These are phyloP conservation scores for Nephrotoma appendiculata DNA, from an alignment of 2,888 invertebrate species.

Conservation along the genomic window DNA sequence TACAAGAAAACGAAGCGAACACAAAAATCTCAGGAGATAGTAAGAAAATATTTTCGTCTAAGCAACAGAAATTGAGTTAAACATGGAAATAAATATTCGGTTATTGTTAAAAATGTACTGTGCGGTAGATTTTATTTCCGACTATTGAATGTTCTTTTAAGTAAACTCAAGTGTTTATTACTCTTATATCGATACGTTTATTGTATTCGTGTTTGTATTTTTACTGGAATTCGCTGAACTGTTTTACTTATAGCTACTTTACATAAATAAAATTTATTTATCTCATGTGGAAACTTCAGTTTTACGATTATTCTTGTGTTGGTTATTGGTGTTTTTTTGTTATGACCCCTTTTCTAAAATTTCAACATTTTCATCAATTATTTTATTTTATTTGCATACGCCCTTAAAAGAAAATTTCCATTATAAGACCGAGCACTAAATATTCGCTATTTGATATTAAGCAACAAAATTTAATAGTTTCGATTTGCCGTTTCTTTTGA, in stretches of 20 bases:
- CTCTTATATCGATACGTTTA: neutral
- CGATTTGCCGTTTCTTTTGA: too few species aligned
- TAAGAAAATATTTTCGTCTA: neutral
- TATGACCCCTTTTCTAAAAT: neutral
- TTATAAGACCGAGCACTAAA: too few species aligned
- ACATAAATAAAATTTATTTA: neutral
- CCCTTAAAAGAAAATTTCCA: too few species aligned
- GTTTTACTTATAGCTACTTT: neutral
- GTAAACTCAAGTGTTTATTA: neutral
- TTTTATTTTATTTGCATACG: too few species aligned
- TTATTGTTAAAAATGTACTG: neutral
- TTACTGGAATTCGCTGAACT: neutral
- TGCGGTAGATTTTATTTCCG: neutral
- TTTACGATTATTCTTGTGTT: neutral
- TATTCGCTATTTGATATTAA: too few species aligned
- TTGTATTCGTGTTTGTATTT: neutral
- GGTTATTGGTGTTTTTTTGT: neutral
- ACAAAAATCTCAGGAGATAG: neutral
- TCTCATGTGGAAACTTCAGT: neutral
- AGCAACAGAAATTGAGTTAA: neutral
- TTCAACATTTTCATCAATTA: neutral
- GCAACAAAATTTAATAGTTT: too few species aligned
- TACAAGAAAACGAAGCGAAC: neutral
- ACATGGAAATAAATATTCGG: neutral
- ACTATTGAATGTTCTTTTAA: neutral